Percentiles rank a stretch among this genome's conserved stretches.
Evolutionary conservation across 2,888 invertebrate genomes (phyloP).

Genomic region (Drosophila recens): DNA sequence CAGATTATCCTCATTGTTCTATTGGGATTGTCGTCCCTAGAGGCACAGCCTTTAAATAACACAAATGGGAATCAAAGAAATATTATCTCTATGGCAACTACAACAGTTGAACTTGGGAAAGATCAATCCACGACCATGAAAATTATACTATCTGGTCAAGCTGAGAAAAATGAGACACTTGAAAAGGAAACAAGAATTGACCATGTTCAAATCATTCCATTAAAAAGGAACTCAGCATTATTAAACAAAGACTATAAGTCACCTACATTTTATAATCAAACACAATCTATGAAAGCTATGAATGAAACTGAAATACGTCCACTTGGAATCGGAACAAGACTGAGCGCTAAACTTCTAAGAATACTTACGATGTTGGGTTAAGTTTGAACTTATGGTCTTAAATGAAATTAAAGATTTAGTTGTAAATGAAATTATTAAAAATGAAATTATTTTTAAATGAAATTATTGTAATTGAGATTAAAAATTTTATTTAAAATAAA

Average conservation of each 20-base stretch:
- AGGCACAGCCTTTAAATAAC: not conserved
- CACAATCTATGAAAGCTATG: not conserved
- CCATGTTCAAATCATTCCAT: not conserved
- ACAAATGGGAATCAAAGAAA: not conserved
- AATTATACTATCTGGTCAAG: not conserved
- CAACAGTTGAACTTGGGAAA: not conserved
- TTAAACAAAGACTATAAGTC: not conserved
- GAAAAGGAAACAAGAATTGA: not conserved
- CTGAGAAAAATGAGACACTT: not conserved
- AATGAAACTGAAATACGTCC: conserved; percentile 13
- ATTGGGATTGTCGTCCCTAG: conserved; percentile 3
- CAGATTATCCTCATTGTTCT: conserved; percentile 33
- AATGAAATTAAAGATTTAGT: no score
- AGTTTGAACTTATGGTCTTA: not conserved
- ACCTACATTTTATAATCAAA: not conserved
- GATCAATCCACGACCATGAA: not conserved
- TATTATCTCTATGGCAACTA: not conserved
- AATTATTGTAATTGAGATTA: no score
- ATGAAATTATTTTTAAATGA: no score
- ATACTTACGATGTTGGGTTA: conserved; percentile 32
- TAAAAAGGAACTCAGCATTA: not conserved
- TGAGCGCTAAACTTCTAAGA: conserved; percentile 39
- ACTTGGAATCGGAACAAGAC: conserved; percentile 20
- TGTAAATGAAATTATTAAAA: no score
- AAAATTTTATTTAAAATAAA: conserved; percentile 6